Conservation (phyloP, 2,113 vertebrate species). For the Ancistrus triradiatus region DNA sequence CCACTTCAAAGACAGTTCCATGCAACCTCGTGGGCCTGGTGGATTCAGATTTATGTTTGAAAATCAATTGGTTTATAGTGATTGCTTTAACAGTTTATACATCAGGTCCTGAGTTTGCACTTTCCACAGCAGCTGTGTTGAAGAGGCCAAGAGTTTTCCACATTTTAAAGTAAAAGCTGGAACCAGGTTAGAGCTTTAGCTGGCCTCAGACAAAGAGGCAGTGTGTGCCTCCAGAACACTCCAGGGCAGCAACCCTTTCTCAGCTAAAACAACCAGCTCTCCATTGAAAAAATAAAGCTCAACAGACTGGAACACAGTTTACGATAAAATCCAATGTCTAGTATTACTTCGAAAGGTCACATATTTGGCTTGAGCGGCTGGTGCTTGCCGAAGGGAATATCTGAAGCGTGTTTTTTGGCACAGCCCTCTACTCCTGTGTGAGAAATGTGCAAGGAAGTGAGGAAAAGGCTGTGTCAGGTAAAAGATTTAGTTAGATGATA, state of each 20-base stretch:
- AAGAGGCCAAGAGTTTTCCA: not conserved
- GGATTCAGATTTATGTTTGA: not conserved
- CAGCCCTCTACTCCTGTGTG: constrained; percentile 8
- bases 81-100: constrained; percentile 6
- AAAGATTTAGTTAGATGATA: constrained; percentile 1
- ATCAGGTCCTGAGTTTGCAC: not conserved
- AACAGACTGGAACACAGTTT: constrained; percentile 35
- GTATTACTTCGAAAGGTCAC: constrained; percentile 39
- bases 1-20: constrained; percentile 1
- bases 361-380: constrained; percentile 31
- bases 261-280: constrained; percentile 18
- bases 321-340: constrained; percentile 31
- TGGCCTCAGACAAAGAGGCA: constrained; percentile 13
- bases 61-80: not conserved
- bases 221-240: constrained; percentile 13
- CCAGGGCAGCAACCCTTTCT: constrained; percentile 23
- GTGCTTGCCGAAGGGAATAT: constrained; percentile 20
- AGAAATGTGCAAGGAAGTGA: not conserved
- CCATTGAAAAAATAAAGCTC: constrained; percentile 35
- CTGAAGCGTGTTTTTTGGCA: constrained; percentile 5
- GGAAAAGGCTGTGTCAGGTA: not conserved
- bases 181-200: constrained; percentile 3
- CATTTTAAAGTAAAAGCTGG: constrained; percentile 7
- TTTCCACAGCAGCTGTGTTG: not conserved
- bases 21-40: not conserved